These are phyloP conservation scores for Strigamia transsilvanica DNA, from an alignment of 2,888 invertebrate genomes.

Conservation along the genomic window DNA sequence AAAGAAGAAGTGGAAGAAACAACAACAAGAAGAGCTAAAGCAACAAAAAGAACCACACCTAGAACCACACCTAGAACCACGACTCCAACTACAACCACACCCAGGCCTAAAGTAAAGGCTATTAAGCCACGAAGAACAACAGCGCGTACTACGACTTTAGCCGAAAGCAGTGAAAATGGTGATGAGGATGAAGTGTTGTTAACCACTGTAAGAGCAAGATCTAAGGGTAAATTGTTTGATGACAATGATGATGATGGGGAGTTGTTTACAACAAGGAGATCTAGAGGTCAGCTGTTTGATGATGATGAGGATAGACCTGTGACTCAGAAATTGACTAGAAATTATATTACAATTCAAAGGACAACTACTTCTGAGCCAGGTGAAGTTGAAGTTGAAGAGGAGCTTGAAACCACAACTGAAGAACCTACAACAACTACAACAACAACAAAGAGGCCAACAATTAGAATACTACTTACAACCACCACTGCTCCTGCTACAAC, in stretches of 20 bases:
- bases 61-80: constrained; percentile 6
- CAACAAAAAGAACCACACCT: constrained; percentile 23
- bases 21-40: not conserved
- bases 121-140: not conserved
- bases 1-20: constrained; percentile 62
- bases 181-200: constrained; percentile 51
- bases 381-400: constrained; percentile 61
- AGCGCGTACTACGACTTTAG: not conserved
- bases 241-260: not conserved
- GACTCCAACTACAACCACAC: not conserved
- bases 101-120: constrained; percentile 16
- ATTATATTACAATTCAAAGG: constrained; percentile 72
- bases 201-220: not conserved
- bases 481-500: constrained; percentile 9
- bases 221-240: not conserved
- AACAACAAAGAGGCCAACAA: constrained; percentile 51
- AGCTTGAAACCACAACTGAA: constrained; percentile 54
- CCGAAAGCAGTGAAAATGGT: not conserved
- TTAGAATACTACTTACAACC: constrained; percentile 7
- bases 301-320: constrained; percentile 40
- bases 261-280: constrained; percentile 6
- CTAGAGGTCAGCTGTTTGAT: constrained; percentile 48
- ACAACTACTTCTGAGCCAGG: constrained; percentile 68
- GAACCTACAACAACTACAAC: constrained; percentile 49
- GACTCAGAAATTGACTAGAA: constrained; percentile 59